Evolutionary conservation across 2,888 invertebrate species (phyloP), one percentile per base, ranked within the genome.

Genomic region (Choristoneura rosaceana): DNA sequence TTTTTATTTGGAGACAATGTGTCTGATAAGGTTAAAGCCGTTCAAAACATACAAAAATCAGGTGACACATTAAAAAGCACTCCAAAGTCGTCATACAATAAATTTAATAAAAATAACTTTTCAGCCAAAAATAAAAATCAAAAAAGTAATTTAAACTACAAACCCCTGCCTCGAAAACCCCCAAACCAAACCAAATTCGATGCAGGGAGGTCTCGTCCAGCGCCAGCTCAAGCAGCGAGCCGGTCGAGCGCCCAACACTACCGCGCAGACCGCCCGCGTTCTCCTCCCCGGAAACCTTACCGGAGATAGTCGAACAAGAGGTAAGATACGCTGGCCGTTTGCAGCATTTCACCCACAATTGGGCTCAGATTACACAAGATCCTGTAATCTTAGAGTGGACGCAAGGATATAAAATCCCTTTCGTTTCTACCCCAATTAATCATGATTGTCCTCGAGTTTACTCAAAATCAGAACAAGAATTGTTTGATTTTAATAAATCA

Each of bases 321-420:
- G 45, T 45, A 45, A 45, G 12, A 12, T 45, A 45, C 12, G 45
- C 45, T 10, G 45, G 45, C 3, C 45, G 45, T 45, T 45, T 45
- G 4, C 45, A 45, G 45, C 14, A 45, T 12, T 45, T 45, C 45
- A 45, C 45, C 45, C 45, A 45, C 10, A 45, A 14, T 45, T 45
- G 45, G 45, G 3, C 45, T 12, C 4, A 45, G 12, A 45, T 45
- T 14, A 45, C 45, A 14, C 0, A 14, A 14, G 45, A 45, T 12
- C 45, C 45, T 45, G 12, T 45, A 45, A 45, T 45, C 14, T 4
- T 45, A 14, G 45, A 45, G 4, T 45, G 45, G 45, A 45, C 45
- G 4, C 50, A 74, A n/a, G 74, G 74, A n/a, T 74, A 75, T 60
- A 64, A 67, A 61, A 74, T 75, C 2, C 71, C 71, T 9, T 69